Evolutionary conservation across 2,888 invertebrate species (phyloP).

Genomic region (Nomada fabriciana): DNA sequence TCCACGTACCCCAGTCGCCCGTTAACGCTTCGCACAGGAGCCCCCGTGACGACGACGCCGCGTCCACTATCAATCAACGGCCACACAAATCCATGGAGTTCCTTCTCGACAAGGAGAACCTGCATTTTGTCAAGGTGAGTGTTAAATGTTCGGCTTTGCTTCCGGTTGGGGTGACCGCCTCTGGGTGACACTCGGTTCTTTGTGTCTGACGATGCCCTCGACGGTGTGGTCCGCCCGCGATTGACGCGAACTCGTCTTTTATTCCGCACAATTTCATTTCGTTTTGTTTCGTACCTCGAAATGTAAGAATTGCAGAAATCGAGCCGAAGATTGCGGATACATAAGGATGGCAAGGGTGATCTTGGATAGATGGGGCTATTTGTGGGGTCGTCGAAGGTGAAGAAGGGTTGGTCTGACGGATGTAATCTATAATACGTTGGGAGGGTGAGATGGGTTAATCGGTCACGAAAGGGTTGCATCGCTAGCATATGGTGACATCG

Average conservation of each 20-base stretch:
- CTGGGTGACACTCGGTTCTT: too few species aligned
- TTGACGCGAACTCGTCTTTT: too few species aligned
- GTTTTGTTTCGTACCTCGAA: too few species aligned
- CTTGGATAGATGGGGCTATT: too few species aligned
- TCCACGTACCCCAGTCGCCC: slow-evolving; percentile 82
- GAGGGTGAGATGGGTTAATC: background rate
- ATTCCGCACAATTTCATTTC: too few species aligned
- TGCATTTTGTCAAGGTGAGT: slow-evolving; percentile 93
- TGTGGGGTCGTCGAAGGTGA: background rate
- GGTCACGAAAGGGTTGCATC: background rate
- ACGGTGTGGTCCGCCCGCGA: too few species aligned
- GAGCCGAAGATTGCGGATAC: too few species aligned
- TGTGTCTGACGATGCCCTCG: too few species aligned
- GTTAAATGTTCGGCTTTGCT: background rate
- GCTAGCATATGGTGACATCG: slow-evolving; percentile 23
- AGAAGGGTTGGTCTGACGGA: background rate
- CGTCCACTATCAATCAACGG: slow-evolving; percentile 80
- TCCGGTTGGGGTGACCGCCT: too few species aligned
- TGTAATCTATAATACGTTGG: background rate
- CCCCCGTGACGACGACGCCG: slow-evolving; percentile 81
- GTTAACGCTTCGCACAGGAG: slow-evolving; percentile 80
- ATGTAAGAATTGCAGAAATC: too few species aligned
- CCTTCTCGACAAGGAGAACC: slow-evolving; percentile 96
- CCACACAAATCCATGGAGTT: slow-evolving; percentile 98
- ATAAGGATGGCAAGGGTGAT: too few species aligned